phyloP scores from a whole-genome alignment of 2,797 vertebrate species.

The Sebastes itinus region DNA sequence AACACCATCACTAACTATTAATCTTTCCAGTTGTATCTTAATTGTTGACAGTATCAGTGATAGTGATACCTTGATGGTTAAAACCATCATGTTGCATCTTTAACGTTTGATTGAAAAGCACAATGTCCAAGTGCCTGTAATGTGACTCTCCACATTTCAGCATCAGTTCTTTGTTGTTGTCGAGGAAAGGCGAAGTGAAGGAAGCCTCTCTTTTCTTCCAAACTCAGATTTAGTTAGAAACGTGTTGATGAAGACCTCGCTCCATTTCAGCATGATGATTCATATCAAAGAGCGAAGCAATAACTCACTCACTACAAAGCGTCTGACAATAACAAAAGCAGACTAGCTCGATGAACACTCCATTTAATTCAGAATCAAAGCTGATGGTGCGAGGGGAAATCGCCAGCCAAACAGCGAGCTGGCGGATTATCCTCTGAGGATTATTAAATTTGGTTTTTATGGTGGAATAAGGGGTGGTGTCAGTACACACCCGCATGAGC shows the following conservation, averaged over 20 bases:
- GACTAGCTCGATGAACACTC: constrained; percentile 38
- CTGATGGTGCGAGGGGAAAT: constrained; percentile 47
- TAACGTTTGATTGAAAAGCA: background rate
- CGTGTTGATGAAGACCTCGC: background rate
- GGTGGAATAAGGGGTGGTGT: constrained; percentile 21
- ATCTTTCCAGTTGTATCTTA: no score
- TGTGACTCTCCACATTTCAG: background rate
- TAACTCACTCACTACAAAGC: constrained; percentile 8
- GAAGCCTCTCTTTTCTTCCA: background rate
- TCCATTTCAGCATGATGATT: constrained; percentile 6
- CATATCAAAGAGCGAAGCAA: constrained; percentile 19
- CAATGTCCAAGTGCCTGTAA: background rate
- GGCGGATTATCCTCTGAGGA: constrained; percentile 59
- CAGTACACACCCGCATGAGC: constrained; percentile 24
- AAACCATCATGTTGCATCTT: background rate
- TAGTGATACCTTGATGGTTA: background rate
- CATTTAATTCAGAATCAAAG: constrained; percentile 56
- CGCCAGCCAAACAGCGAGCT: constrained; percentile 26
- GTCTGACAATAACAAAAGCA: constrained; percentile 30
- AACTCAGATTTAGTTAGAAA: background rate
- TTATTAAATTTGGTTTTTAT: constrained; percentile 64
- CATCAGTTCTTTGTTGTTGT: background rate
- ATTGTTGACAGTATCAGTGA: background rate
- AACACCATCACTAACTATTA: no score
- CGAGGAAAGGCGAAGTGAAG: background rate